phyloP scores from a whole-genome alignment of 1,140 invertebrate genomes.

The Yoshiicerus persimilis region DNA sequence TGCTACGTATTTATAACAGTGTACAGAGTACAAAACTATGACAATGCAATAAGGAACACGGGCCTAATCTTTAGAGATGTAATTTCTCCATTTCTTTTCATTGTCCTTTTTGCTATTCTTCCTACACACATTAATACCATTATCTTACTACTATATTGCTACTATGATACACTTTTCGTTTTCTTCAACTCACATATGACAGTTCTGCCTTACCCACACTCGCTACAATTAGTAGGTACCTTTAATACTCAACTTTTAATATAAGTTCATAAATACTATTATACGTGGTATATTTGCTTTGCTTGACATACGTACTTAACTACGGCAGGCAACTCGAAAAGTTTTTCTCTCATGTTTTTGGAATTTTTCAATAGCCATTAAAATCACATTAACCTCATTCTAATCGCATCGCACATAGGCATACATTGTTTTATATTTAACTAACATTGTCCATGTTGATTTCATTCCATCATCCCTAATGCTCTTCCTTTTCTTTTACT shows the following conservation, averaged over 20 bases:
- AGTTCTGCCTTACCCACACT: background rate
- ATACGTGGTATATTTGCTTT: background rate
- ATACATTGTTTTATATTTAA: constrained; percentile 49
- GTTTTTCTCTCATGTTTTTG: constrained; percentile 44
- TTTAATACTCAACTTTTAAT: background rate
- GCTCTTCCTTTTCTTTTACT: background rate
- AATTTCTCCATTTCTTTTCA: background rate
- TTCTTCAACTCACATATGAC: background rate
- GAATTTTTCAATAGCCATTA: constrained; percentile 50
- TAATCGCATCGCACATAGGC: constrained; percentile 42
- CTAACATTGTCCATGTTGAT: constrained; percentile 27
- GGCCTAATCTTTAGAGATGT: background rate
- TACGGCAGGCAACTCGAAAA: background rate
- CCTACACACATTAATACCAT: background rate
- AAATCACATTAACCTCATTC: constrained; percentile 51
- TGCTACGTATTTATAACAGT: background rate
- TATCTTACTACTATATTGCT: background rate
- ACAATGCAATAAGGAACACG: background rate
- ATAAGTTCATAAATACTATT: background rate
- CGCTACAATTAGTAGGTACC: background rate
- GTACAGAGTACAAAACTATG: background rate
- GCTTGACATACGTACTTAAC: background rate
- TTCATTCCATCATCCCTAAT: background rate
- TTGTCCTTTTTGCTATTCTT: background rate
- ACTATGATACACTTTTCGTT: background rate